These are phyloP conservation scores for Carassius carassius DNA, from an alignment of 2,113 vertebrate genomes.

Conservation along the genomic window DNA sequence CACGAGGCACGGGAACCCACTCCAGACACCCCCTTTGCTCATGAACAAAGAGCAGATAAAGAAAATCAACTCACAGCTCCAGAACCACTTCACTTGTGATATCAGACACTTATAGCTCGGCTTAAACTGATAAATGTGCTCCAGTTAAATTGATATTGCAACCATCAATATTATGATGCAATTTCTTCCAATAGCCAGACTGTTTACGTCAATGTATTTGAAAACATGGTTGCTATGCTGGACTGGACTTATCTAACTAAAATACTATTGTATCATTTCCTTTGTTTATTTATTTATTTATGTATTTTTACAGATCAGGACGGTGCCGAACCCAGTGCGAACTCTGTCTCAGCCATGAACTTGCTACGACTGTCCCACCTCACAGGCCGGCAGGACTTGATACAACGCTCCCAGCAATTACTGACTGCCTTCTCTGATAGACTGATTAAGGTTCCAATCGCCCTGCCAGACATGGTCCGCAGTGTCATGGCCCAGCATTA, in stretches of 20 bases:
- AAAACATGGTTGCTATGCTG: conserved; percentile 19
- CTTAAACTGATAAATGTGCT: conserved; percentile 38
- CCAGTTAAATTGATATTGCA: conserved; percentile 45
- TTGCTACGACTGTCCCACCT: conserved; percentile 86
- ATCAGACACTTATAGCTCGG: conserved; percentile 46
- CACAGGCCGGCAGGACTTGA: conserved; percentile 81
- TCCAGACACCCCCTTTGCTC: conserved; percentile 1
- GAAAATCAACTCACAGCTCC: conserved; percentile 32
- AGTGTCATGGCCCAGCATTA: conserved; percentile 80
- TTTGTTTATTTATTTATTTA: background rate
- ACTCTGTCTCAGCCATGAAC: conserved; percentile 85
- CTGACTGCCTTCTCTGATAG: conserved; percentile 86
- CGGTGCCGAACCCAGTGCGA: conserved; percentile 89
- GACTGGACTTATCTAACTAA: background rate
- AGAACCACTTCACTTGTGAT: conserved; percentile 40
- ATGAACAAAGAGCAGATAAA: conserved; percentile 48
- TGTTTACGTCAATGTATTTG: conserved; percentile 18
- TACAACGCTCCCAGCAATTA: conserved; percentile 78
- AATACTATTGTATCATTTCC: background rate
- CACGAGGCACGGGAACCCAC: conserved; percentile 36
- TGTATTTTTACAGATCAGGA: conserved; percentile 82
- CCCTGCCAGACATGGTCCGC: conserved; percentile 88
- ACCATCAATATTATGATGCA: conserved; percentile 31
- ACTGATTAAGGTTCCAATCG: conserved; percentile 81
- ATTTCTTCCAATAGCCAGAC: background rate